Conservation (phyloP, 2,797 vertebrate species). For the Karalla daura region DNA sequence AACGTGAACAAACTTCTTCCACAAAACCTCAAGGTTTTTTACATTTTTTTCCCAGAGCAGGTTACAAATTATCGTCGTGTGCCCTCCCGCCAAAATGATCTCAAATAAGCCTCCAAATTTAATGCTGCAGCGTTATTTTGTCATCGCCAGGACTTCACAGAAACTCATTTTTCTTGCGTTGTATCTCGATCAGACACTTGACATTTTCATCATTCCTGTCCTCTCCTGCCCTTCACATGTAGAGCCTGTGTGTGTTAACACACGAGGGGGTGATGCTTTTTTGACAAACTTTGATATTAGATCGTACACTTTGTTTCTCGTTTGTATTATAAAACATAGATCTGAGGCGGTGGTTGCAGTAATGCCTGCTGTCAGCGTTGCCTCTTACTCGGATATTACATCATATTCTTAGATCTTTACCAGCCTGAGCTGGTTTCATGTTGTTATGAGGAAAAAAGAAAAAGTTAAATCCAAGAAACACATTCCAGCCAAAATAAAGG, state of each 20-base stretch:
- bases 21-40: no score
- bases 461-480: constrained; percentile 33
- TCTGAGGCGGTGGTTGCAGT: constrained; percentile 17
- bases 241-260: neutral
- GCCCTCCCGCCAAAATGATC: neutral
- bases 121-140: neutral
- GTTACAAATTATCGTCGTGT: neutral
- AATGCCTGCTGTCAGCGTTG: constrained; percentile 36
- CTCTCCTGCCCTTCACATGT: neutral
- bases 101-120: neutral
- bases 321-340: constrained; percentile 48
- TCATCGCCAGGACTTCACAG: neutral
- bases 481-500: constrained; percentile 11
- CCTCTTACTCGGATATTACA: constrained; percentile 56
- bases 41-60: neutral
- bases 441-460: constrained; percentile 6
- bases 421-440: constrained; percentile 26
- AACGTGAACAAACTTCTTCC: neutral
- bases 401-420: constrained; percentile 63
- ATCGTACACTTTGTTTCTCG: constrained; percentile 24
- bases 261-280: constrained; percentile 8
- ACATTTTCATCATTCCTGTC: constrained; percentile 14
- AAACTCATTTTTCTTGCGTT: constrained; percentile 9
- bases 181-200: constrained; percentile 25
- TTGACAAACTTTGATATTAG: constrained; percentile 15